Percentiles rank a stretch among this genome's conserved stretches.
Conservation (phyloP, 2,797 vertebrate species). For the Diglossa cyanea region DNA sequence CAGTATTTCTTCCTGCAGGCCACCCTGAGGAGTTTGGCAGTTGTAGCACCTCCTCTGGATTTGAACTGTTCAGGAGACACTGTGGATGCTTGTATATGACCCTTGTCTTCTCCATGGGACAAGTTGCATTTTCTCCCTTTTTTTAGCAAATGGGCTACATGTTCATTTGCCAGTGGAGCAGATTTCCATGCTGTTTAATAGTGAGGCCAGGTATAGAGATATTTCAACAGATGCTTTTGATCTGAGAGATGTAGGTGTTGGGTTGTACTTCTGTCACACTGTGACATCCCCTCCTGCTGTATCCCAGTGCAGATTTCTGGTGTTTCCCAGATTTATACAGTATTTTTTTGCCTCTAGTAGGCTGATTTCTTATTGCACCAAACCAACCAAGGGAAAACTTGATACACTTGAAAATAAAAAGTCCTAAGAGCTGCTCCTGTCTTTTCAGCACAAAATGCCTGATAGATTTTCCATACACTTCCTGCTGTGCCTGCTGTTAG, state of each 20-base stretch:
- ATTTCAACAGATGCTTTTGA: not conserved
- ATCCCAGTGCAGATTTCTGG: not conserved
- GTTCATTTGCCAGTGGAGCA: not conserved
- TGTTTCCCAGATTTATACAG: not conserved
- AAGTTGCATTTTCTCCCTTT: not conserved
- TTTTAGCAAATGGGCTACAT: not conserved
- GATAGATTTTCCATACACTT: not conserved
- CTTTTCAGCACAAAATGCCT: not conserved
- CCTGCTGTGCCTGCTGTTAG: not conserved
- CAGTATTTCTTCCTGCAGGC: not conserved
- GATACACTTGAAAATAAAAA: not conserved
- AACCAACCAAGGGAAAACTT: not conserved
- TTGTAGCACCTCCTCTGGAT: not conserved
- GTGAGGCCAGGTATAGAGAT: not conserved
- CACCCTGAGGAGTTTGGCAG: not conserved
- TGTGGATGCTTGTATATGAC: not conserved
- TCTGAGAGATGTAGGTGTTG: not conserved
- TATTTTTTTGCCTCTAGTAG: not conserved
- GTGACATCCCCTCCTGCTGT: not conserved
- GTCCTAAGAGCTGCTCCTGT: not conserved
- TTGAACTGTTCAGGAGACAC: not conserved
- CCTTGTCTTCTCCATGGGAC: not conserved
- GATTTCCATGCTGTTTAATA: not conserved
- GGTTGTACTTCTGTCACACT: not conserved
- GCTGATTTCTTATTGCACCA: not conserved